Conservation (phyloP, 2,113 vertebrate genomes). For the Dinomys branickii region DNA sequence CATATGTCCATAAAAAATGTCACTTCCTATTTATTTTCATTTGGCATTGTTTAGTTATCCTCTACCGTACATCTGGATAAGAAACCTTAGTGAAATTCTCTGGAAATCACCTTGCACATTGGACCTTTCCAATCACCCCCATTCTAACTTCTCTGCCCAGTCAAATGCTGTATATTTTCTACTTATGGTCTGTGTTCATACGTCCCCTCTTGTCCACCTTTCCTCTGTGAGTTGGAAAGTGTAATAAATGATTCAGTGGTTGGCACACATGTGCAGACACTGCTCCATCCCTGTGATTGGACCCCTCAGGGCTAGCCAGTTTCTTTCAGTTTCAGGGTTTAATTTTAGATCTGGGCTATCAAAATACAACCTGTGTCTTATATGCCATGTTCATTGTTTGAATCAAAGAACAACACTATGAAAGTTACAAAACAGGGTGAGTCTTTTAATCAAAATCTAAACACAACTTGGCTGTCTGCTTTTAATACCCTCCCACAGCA, state of each 20-base stretch:
- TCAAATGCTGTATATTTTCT: background rate
- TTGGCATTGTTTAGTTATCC: conserved; percentile 19
- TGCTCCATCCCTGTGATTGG: background rate
- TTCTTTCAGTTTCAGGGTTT: conserved; percentile 60
- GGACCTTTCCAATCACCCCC: background rate
- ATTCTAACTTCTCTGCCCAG: background rate
- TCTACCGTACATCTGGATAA: background rate
- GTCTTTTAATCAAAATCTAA: conserved; percentile 65
- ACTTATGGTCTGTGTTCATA: background rate
- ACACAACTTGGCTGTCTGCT: background rate
- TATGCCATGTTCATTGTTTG: conserved; percentile 41
- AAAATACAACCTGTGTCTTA: conserved; percentile 60
- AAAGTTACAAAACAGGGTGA: background rate
- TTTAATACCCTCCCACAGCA: conserved; percentile 37
- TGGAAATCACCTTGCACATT: background rate
- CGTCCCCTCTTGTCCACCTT: background rate
- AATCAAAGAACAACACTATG: conserved; percentile 71
- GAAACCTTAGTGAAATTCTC: background rate
- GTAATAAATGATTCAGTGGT: conserved; percentile 58
- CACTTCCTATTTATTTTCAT: conserved; percentile 65
- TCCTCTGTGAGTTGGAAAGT: conserved; percentile 59
- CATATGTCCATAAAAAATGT: conserved; percentile 14
- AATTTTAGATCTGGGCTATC: conserved; percentile 65
- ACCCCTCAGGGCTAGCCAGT: conserved; percentile 15
- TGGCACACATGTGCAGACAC: background rate